phyloP scores from a whole-genome alignment of 2,888 invertebrate species.

The Phasia obesa region DNA sequence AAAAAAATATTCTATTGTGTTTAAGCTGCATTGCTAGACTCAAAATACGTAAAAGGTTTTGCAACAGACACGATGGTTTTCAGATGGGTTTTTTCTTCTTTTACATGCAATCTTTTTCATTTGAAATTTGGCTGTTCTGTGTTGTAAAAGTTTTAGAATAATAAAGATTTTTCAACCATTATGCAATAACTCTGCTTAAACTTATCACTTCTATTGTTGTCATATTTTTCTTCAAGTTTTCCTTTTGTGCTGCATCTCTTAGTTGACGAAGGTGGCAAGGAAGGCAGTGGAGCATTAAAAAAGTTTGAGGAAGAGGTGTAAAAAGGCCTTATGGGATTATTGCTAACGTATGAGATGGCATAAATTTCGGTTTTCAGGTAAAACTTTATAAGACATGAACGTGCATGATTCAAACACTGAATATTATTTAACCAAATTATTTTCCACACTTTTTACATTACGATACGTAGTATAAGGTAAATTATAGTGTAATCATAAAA shows the following conservation, averaged over 20 bases:
- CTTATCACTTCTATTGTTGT: slow-evolving; percentile 69
- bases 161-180: slow-evolving; percentile 47
- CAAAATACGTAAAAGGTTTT: slow-evolving; percentile 3
- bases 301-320: neutral
- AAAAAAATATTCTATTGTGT: slow-evolving; percentile 11
- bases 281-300: neutral
- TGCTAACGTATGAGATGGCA: too few species aligned
- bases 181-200: slow-evolving; percentile 63
- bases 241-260: neutral
- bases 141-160: slow-evolving; percentile 42
- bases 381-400: too few species aligned
- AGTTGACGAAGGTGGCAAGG: neutral
- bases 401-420: too few species aligned
- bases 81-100: neutral
- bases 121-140: slow-evolving; percentile 23
- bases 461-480: too few species aligned
- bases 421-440: too few species aligned
- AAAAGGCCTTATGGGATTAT: too few species aligned
- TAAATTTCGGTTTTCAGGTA: too few species aligned
- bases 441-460: too few species aligned
- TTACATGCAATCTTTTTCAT: slow-evolving; percentile 1
- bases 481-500: too few species aligned
- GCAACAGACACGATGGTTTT: slow-evolving; percentile 26
- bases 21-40: slow-evolving; percentile 11
- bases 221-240: slow-evolving; percentile 30